Conservation (phyloP, 2,797 vertebrate genomes). For the Bucorvus abyssinicus region DNA sequence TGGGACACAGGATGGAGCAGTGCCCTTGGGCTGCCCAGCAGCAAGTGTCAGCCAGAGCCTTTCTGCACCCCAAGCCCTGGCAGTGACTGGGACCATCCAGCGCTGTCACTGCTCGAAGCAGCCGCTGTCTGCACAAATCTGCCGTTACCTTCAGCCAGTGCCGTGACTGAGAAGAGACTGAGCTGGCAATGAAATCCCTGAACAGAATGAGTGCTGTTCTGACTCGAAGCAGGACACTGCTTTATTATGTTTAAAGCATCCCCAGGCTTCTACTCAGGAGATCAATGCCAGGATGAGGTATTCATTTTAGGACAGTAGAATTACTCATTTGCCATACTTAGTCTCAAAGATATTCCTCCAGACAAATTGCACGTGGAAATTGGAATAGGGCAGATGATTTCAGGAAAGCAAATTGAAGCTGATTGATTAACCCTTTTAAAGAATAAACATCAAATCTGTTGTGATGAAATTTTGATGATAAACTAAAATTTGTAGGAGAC, state of each 20-base stretch:
- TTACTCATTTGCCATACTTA: constrained; percentile 75
- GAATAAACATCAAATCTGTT: neutral
- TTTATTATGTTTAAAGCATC: constrained; percentile 68
- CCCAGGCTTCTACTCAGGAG: constrained; percentile 68
- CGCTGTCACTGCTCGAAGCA: too few species aligned
- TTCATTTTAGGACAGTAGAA: constrained; percentile 86
- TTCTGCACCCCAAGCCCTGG: too few species aligned
- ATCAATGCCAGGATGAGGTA: constrained; percentile 84
- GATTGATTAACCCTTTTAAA: neutral
- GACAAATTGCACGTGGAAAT: constrained; percentile 64
- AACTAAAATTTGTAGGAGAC: neutral
- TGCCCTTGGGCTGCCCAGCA: too few species aligned
- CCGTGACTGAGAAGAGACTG: too few species aligned
- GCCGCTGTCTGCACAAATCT: too few species aligned
- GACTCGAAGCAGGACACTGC: constrained; percentile 38
- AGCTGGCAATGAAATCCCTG: too few species aligned
- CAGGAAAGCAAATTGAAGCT: neutral
- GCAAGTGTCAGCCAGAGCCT: too few species aligned
- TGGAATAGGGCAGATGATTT: neutral
- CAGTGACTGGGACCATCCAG: too few species aligned
- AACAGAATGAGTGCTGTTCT: too few species aligned
- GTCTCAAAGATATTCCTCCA: constrained; percentile 76
- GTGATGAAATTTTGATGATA: neutral
- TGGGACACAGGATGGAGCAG: too few species aligned
- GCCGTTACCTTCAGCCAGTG: too few species aligned